These are phyloP conservation scores for Astropecten irregularis DNA, from an alignment of 53 echinoderm and acorn worm genomes.

Conservation along the genomic window DNA sequence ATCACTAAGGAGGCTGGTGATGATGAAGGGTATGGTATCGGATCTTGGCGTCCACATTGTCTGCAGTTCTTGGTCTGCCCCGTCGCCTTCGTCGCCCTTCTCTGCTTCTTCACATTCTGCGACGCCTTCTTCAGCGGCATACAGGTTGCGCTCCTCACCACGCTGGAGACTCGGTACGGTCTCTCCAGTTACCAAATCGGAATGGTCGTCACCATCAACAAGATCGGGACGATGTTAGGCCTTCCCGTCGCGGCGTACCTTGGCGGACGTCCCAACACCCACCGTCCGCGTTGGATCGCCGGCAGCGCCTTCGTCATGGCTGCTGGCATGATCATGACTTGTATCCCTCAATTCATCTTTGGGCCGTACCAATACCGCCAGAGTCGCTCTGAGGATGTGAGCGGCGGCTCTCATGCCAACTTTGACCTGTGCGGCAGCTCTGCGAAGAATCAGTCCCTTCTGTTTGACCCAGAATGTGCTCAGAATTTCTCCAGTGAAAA, in stretches of 20 bases:
- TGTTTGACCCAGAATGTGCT: neutral
- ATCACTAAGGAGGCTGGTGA: neutral
- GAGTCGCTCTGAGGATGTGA: neutral
- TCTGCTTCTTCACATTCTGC: constrained; percentile 56
- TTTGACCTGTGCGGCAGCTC: neutral
- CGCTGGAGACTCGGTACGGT: constrained; percentile 67
- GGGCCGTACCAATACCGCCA: constrained; percentile 49
- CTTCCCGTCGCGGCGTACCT: constrained; percentile 63
- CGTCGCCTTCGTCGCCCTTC: constrained; percentile 41
- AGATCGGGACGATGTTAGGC: constrained; percentile 56
- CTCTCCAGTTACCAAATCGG: constrained; percentile 60
- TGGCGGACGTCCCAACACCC: constrained; percentile 57
- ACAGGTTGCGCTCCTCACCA: constrained; percentile 61
- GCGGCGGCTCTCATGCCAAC: neutral
- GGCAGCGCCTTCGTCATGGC: constrained; percentile 59
- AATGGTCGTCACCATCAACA: constrained; percentile 66
- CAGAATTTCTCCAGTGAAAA: neutral
- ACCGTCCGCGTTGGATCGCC: constrained; percentile 68
- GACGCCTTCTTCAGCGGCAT: constrained; percentile 67
- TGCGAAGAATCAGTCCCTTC: neutral
- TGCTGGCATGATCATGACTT: constrained; percentile 52
- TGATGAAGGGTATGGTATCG: constrained; percentile 9
- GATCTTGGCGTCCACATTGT: constrained; percentile 41
- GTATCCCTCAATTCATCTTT: constrained; percentile 65
- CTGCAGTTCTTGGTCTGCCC: constrained; percentile 39